Evolutionary conservation across 2,113 vertebrate species (phyloP).

Genomic region (Paradoxurus hermaphroditus): DNA sequence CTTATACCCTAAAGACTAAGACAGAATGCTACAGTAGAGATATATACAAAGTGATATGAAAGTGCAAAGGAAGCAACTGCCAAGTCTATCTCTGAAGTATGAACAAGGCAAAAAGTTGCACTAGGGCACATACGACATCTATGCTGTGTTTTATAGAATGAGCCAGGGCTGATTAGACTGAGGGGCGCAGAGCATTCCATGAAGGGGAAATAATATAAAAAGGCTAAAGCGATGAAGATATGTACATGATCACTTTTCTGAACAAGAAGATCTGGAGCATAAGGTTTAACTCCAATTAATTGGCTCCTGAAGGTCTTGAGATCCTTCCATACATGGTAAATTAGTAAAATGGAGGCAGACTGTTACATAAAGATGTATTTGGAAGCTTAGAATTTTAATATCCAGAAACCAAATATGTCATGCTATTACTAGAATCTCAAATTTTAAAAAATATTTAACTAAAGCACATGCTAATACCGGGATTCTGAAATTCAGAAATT

Average conservation of each 20-base stretch:
- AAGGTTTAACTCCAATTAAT: not conserved
- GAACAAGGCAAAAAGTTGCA: not conserved
- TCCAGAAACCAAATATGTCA: not conserved
- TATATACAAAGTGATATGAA: not conserved
- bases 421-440: not conserved
- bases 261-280: not conserved
- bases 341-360: not conserved
- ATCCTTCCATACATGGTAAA: not conserved
- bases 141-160: not conserved
- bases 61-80: not conserved
- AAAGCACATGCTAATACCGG: not conserved
- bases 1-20: not conserved
- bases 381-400: not conserved
- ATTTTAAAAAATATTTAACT: not conserved
- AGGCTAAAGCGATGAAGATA: not conserved
- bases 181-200: not conserved
- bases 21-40: not conserved
- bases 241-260: not conserved
- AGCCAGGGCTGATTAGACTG: not conserved
- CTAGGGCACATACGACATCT: not conserved
- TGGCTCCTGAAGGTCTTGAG: not conserved
- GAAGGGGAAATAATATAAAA: not conserved
- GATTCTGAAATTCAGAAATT: not conserved
- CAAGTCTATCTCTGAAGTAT: not conserved
- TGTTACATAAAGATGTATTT: not conserved